Evolutionary conservation across 2,888 invertebrate genomes (phyloP), one percentile per base, ranked within the genome.

Genomic region (Leptopilina myrica): DNA sequence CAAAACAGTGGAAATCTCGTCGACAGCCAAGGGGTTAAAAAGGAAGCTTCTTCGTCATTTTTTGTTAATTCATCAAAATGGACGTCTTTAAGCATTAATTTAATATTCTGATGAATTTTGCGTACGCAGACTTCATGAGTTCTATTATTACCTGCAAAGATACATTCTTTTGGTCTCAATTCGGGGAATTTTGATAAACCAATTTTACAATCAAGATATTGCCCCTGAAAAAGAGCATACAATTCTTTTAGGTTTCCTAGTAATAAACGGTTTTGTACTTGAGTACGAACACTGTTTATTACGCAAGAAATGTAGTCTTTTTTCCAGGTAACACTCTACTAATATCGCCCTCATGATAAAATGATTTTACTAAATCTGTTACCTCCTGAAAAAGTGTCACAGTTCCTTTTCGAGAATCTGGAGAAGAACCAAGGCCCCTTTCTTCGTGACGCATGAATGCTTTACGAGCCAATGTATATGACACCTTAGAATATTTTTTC

Each of bases 81-180:
- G 6, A 8, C 43, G 5, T 8, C 43, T 43, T 43, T 0, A 7
- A 43, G 2, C 43, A 79, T 62, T 9, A 82, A 53, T 15, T 78
- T 69, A 7, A 82, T 76, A 75, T 80, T 82, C 64, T 82, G 78
- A 67, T 80, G 76, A 15, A 33, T 53, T 3, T 56, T 66, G 64
- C 82, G 81, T 7, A 82, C 77, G 53, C 80, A 81, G 14, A 82
- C 79, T 33, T 14, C 33, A 49, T 82, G 82, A 9, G 82, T 82
- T 9, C 81, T 81, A 43, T 76, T 33, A 12, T 78, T 26, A 11
- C 81, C 79, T 49, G 78, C 79, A 14, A 82, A 64, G 8, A 82
- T 78, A 64, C 82, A 82, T 59, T 78, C 75, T 33, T 67, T 73
- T 12, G 81, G 82, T 14, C 81, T 20, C 9, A 81, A 53, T 26